Base-by-base conservation (phyloP, 2,113 vertebrate genomes). In the Recurvirostra avosetta region DNA sequence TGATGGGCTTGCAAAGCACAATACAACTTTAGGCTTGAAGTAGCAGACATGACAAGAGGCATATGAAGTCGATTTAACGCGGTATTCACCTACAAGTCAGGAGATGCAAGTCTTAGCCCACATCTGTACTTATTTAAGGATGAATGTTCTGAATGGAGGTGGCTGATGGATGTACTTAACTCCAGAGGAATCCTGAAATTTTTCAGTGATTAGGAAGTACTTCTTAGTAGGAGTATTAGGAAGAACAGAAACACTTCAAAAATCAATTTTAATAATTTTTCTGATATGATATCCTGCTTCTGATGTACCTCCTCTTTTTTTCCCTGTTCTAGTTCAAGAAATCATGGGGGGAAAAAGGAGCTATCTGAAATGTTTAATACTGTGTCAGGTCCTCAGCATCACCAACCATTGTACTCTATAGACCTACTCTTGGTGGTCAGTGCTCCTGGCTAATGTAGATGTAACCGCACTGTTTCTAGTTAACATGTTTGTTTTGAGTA, bases 321-420 rank as follows among this genome's bases (percentile, higher is more conserved):
- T 22, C 22, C 41, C 4, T 52, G 17, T 65, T 77, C 26, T 68
- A 29, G 56, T 62, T 71, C 16, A 65, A 71, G 58, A 58, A 40
- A 47, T 71, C 16, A 45, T 2, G 25, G 16, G 13, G 15, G 30
- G 4, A 15, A 32, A 17, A n/a, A 15, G 3, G 2, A 12, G 26
- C 30, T 68, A 8, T 50, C 26, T n/a, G 32, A 56, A 43, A 18
- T 25, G 27, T 25, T 2, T 72, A 30, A 32, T 29, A 7, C 40
- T 49, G 12, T 23, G 32, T 45, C 34, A 9, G 6, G n/a, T 49
- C 26, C 32, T 78, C 59, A n/a, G 47, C 19, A 45, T 36, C 32
- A 62, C 11, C 26, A 40, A 2, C 13, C 1, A 0, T 26, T 52
- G 16, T 19, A 32, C 27, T 40, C 29, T 9, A 6, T 8, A 10